Evolutionary conservation across 2,888 invertebrate species (phyloP), one percentile per base, ranked within the genome.

Genomic region (Prenolepis imparis): DNA sequence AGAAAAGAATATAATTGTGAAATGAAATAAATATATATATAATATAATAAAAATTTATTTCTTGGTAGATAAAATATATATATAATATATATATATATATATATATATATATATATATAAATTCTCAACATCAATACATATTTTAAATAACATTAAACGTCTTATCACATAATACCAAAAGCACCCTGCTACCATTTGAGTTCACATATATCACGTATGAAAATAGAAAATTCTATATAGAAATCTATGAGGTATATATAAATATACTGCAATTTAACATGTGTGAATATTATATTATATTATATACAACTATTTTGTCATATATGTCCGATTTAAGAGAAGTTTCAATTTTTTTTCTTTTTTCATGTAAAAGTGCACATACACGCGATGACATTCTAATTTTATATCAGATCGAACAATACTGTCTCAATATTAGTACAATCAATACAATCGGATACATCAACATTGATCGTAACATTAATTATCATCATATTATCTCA

Each of bases 221-320:
- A 91, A 92, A 91, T 92, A 92, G 75, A 90, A 91, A 88, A 90
- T 75, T 84, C 88, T 89, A 87, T 73, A 87, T 81, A 88, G 86
- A 90, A 87, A 86, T 86, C 84, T 89, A 88, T 77, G 87, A 88
- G 87, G 89, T 91, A 90, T 88, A 88, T 87, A 89, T 48, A 48
- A 8, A 48, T 89, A 87, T 90, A 86, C 72, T 64, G 73, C 59
- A 77, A 44, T 87, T 28, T 28, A 61, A 81, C 77, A 84, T 68
- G 8, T 66, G 18, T n/a, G n/a, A 68, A 82, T 59, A 85, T 61
- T 83, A 74, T 86, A 74, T 55, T n/a, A 55, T 74, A 44, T 84
- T 81, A 81, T 85, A 63, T 86, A 83, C 70, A 86, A 81, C 68
- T 61, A 55, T 78, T 55, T 63, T 83, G 61, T 77, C 15, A 36